These are phyloP conservation scores for Drosophila pseudoananassae DNA, from an alignment of 1,140 invertebrate species.

Conservation along the genomic window DNA sequence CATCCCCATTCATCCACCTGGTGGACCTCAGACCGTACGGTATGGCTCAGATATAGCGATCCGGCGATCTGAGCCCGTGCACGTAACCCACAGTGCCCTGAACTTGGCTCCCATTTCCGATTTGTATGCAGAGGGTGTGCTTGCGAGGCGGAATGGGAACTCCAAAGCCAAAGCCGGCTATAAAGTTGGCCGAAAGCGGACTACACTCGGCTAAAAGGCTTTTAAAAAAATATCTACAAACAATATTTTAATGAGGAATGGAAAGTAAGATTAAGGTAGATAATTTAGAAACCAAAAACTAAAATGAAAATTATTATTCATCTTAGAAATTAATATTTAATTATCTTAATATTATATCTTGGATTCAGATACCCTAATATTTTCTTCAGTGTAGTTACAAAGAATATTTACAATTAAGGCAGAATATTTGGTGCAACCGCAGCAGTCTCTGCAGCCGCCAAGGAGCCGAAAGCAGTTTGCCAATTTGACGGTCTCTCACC, in stretches of 20 bases:
- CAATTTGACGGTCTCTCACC: constrained; percentile 35
- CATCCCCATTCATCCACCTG: neutral
- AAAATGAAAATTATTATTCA: too few relatives aligned
- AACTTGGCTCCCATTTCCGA: constrained; percentile 46
- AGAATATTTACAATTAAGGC: constrained; percentile 61
- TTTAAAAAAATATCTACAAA: neutral
- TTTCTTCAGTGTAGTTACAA: constrained; percentile 24
- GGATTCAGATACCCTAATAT: too few relatives aligned
- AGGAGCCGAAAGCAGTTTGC: constrained; percentile 39
- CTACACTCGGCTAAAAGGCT: neutral
- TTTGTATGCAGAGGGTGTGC: constrained; percentile 51
- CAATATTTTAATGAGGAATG: neutral
- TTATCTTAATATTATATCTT: too few relatives aligned
- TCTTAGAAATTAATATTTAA: too few relatives aligned
- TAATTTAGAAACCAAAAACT: too few relatives aligned
- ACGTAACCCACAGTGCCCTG: constrained; percentile 61
- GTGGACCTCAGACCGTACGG: neutral
- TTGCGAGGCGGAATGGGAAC: constrained; percentile 32
- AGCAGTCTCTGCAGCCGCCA: constrained; percentile 31
- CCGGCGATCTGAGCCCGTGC: constrained; percentile 38
- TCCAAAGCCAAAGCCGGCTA: constrained; percentile 38
- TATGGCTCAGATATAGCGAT: constrained; percentile 7
- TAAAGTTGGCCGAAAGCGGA: constrained; percentile 9
- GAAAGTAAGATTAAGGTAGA: too few relatives aligned
- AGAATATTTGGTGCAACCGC: constrained; percentile 60